These are phyloP conservation scores for Suillia variegata DNA, from an alignment of 2,888 invertebrate species.

Conservation along the genomic window DNA sequence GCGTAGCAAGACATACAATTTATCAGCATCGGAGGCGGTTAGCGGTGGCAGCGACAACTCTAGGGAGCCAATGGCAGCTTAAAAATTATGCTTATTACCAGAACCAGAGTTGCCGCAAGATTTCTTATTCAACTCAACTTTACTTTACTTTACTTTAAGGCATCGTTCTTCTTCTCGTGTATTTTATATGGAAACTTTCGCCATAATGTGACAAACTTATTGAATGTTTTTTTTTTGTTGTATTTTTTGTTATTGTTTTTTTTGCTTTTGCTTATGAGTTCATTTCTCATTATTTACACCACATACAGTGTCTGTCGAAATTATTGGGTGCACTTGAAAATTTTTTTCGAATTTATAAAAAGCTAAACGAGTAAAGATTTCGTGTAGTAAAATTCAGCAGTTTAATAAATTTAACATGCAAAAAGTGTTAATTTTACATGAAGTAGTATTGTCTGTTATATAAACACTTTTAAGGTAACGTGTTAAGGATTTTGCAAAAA, in stretches of 20 bases:
- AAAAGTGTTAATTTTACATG: no score
- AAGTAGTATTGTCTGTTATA: no score
- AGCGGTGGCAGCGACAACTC: background rate
- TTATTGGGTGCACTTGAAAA: no score
- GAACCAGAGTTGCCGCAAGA: background rate
- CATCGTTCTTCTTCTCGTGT: no score
- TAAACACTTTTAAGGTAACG: no score
- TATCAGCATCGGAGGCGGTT: background rate
- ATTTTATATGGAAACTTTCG: background rate
- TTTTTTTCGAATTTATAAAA: no score
- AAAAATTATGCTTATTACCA: conserved; percentile 18
- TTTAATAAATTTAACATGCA: no score
- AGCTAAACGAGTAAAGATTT: no score
- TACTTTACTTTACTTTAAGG: background rate
- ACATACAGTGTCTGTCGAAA: no score
- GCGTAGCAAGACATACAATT: conserved; percentile 10
- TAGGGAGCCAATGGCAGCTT: background rate
- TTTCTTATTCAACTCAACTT: background rate
- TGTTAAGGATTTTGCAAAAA: no score
- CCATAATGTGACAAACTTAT: background rate
- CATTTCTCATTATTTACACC: no score
- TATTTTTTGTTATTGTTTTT: background rate
- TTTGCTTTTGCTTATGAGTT: background rate
- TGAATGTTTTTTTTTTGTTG: background rate
- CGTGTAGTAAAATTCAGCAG: no score